Evolutionary conservation across 30 jellyfish, hydroid and myxozoan genomes (phyloP).

Genomic region (Pelagia noctiluca): DNA sequence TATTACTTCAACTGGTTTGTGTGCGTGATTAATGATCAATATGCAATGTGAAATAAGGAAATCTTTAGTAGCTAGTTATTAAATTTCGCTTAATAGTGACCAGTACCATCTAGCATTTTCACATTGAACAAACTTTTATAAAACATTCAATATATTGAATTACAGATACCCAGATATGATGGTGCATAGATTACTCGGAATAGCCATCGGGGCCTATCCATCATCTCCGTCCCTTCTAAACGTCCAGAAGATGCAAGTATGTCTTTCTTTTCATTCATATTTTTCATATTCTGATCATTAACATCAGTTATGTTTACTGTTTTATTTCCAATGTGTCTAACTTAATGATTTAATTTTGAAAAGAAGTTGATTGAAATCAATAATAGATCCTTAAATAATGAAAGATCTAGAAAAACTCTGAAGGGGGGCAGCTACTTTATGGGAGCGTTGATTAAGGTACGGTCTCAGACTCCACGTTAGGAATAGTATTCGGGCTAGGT

Average conservation of each 20-base stretch:
- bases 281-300: neutral
- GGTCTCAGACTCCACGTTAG: too few relatives aligned
- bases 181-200: constrained; percentile 94
- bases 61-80: too few relatives aligned
- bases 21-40: too few relatives aligned
- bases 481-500: too few relatives aligned
- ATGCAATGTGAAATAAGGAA: too few relatives aligned
- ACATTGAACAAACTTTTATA: neutral
- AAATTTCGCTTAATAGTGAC: neutral
- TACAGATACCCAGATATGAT: constrained; percentile 87
- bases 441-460: too few relatives aligned
- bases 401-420: too few relatives aligned
- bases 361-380: too few relatives aligned
- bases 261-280: neutral
- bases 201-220: constrained; percentile 86
- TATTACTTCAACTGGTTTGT: too few relatives aligned
- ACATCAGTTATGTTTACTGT: neutral
- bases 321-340: neutral
- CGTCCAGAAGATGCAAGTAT: constrained; percentile 66
- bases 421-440: too few relatives aligned
- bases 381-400: too few relatives aligned
- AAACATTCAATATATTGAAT: neutral
- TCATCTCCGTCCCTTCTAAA: constrained; percentile 78
- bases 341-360: too few relatives aligned
- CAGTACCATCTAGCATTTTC: neutral